phyloP scores from a whole-genome alignment of 2,113 vertebrate genomes.

The Poicephalus meyeri region DNA sequence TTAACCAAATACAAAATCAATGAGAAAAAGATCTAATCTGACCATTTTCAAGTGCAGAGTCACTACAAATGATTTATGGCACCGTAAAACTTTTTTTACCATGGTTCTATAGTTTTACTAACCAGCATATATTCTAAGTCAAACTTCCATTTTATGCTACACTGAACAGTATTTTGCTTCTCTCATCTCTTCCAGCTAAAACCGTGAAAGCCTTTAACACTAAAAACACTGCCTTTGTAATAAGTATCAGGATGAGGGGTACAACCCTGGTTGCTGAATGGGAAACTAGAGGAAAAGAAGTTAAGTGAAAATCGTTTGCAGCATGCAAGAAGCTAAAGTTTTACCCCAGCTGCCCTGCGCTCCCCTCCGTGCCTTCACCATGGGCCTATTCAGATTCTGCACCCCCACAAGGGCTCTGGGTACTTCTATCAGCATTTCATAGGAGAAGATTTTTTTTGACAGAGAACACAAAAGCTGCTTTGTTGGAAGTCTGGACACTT shows the following conservation, averaged over 20 bases:
- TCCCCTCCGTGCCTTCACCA: neutral
- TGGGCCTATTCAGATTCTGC: constrained; percentile 29
- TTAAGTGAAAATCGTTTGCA: neutral
- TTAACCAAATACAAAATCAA: constrained; percentile 75
- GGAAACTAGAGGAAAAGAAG: neutral
- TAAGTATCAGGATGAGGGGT: neutral
- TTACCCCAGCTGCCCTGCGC: neutral
- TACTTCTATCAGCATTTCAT: constrained; percentile 64
- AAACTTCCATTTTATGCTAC: constrained; percentile 30
- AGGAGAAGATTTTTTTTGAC: constrained; percentile 74
- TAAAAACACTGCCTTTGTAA: neutral
- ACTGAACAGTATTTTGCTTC: neutral
- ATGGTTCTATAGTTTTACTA: constrained; percentile 44
- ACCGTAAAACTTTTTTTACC: constrained; percentile 64
- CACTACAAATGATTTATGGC: constrained; percentile 64
- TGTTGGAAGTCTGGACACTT: constrained; percentile 70
- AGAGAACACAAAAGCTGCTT: constrained; percentile 73
- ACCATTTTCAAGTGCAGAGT: neutral
- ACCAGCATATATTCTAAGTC: neutral
- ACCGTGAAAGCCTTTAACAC: neutral
- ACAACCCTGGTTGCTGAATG: neutral
- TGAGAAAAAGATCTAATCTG: constrained; percentile 64
- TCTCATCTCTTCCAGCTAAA: neutral
- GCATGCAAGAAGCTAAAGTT: neutral
- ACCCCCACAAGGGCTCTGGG: constrained; percentile 43